A percentile compares a stretch with the other conserved stretches of the same genome.
Conservation (phyloP, 2,797 vertebrate genomes). For the Acipenser ruthenus region DNA sequence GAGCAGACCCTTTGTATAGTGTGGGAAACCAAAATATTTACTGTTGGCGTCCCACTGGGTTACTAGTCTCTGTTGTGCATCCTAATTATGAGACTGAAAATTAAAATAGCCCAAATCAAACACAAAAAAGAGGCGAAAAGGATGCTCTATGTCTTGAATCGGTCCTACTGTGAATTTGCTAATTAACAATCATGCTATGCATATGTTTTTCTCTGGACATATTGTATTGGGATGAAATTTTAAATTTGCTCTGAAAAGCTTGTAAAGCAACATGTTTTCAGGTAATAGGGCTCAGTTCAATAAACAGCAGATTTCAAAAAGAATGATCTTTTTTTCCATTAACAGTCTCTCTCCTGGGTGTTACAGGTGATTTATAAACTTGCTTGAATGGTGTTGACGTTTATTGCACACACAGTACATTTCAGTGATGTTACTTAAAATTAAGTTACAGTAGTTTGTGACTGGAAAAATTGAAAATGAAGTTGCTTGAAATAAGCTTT, state of each 20-base stretch:
- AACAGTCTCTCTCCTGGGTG: neutral
- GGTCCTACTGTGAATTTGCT: slow-evolving; percentile 43
- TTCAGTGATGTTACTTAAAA: neutral
- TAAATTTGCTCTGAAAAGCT: neutral
- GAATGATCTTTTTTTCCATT: neutral
- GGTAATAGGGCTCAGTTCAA: neutral
- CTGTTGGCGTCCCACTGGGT: slow-evolving; percentile 47
- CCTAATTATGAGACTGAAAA: slow-evolving; percentile 54
- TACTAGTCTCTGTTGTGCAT: slow-evolving; percentile 48
- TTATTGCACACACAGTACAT: neutral
- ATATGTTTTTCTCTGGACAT: slow-evolving; percentile 5
- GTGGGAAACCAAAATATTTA: slow-evolving; percentile 32
- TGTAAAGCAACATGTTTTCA: neutral
- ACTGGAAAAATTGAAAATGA: neutral
- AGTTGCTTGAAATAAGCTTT: neutral
- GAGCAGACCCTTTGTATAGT: no score
- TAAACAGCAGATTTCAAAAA: neutral
- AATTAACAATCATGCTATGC: slow-evolving; percentile 36
- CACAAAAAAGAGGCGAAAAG: slow-evolving; percentile 40
- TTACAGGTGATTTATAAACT: neutral
- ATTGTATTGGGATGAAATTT: neutral
- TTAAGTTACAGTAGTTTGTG: neutral
- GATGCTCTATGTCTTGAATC: slow-evolving; percentile 43
- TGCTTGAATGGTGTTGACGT: neutral
- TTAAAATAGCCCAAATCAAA: slow-evolving; percentile 52